These are phyloP conservation scores for Cydia pomonella DNA, from an alignment of 1,140 invertebrate species.

Conservation along the genomic window DNA sequence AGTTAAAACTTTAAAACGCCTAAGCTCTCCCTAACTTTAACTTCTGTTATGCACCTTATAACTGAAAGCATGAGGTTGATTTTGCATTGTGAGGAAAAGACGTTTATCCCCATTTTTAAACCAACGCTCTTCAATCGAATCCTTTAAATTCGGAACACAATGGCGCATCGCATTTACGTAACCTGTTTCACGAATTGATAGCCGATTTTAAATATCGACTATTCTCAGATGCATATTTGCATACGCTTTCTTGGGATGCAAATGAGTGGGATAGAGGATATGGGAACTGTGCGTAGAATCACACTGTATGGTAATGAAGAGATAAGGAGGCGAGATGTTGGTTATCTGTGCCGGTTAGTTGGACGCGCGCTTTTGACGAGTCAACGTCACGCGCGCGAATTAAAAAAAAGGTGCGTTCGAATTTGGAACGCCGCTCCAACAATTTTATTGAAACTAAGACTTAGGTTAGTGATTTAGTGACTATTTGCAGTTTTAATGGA, in stretches of 20 bases:
- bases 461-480: conserved; percentile 19
- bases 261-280: conserved; percentile 65
- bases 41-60: not conserved
- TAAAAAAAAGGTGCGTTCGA: conserved; percentile 15
- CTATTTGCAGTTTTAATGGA: conserved; percentile 40
- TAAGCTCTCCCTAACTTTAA: not conserved
- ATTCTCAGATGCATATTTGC: conserved; percentile 67
- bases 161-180: conserved; percentile 63
- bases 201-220: conserved; percentile 64
- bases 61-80: not conserved
- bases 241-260: conserved; percentile 73
- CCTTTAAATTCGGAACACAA: conserved; percentile 47
- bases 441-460: not conserved
- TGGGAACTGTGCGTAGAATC: conserved; percentile 62
- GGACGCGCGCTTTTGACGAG: conserved; percentile 67
- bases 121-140: not conserved
- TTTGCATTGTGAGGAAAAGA: not conserved
- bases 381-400: conserved; percentile 41
- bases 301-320: conserved; percentile 69
- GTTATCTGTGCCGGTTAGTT: conserved; percentile 69
- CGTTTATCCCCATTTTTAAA: not conserved
- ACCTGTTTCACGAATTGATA: conserved; percentile 78
- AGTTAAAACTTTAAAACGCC: conserved; percentile 12
- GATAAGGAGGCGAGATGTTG: conserved; percentile 63
- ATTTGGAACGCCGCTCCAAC: conserved; percentile 17